A percentile compares a stretch with the other conserved stretches of the same genome.
Conservation (phyloP, 2,113 vertebrate species). For the Nibea coibor region DNA sequence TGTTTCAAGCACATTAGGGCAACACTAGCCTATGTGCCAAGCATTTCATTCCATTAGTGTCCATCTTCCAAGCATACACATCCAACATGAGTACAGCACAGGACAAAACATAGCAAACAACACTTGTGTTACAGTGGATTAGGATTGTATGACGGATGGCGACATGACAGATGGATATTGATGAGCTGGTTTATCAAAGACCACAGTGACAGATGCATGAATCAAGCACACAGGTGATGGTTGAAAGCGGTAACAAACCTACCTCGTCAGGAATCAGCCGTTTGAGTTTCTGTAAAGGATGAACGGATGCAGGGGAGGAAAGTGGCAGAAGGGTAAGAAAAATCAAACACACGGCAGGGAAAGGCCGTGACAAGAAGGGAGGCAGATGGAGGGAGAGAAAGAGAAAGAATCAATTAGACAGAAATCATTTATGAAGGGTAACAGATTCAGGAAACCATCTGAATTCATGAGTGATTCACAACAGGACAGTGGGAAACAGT, state of each 20-base stretch:
- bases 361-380: conserved; percentile 10
- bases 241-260: conserved; percentile 75
- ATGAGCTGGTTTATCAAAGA: conserved; percentile 38
- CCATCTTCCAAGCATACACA: conserved; percentile 36
- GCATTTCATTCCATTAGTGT: conserved; percentile 25
- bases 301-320: conserved; percentile 45
- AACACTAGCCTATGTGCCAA: conserved; percentile 37
- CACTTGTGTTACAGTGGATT: conserved; percentile 45
- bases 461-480: conserved; percentile 33
- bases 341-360: conserved; percentile 3
- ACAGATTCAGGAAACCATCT: conserved; percentile 28
- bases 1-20: not conserved
- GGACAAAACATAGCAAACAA: conserved; percentile 20
- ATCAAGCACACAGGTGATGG: conserved; percentile 30
- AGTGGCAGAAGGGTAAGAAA: not conserved
- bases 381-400: conserved; percentile 25
- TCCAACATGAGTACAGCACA: conserved; percentile 25
- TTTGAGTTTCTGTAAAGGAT: conserved; percentile 89
- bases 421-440: conserved; percentile 47
- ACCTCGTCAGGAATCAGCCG: conserved; percentile 95
- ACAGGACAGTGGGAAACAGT: conserved; percentile 9
- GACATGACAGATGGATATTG: conserved; percentile 1
- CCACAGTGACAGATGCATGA: conserved; percentile 23
- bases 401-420: conserved; percentile 64
- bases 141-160: conserved; percentile 35